Evolutionary conservation across 2,113 vertebrate genomes (phyloP).

Genomic region (Megalops atlanticus): DNA sequence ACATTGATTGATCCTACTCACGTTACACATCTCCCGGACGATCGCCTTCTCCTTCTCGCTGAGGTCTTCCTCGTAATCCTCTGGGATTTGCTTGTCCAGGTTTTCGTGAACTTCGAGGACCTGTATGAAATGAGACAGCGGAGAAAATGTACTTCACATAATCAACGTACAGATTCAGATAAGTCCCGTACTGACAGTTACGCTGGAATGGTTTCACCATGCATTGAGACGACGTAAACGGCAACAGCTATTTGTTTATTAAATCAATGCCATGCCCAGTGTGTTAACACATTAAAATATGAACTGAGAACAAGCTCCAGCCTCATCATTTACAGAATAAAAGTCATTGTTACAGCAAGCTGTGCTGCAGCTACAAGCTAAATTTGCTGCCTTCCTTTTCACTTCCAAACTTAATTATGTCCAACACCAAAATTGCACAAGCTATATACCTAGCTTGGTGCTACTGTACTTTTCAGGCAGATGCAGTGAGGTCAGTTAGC

Average conservation of each 20-base stretch:
- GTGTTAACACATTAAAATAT: not conserved
- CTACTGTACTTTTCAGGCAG: no score
- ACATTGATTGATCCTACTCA: constrained; percentile 56
- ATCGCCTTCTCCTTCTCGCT: constrained; percentile 94
- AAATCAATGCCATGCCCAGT: not conserved
- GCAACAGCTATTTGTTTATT: not conserved
- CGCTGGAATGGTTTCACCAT: not conserved
- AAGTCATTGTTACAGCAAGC: no score
- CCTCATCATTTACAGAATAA: no score
- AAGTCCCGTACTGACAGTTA: constrained; percentile 1
- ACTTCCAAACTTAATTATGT: no score
- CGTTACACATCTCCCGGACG: constrained; percentile 93
- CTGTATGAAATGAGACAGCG: constrained; percentile 54
- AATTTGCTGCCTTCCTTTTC: no score
- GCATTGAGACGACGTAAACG: not conserved
- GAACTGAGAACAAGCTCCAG: no score
- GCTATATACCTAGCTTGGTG: no score
- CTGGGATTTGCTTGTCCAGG: constrained; percentile 82
- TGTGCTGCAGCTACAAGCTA: no score
- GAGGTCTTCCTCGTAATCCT: constrained; percentile 86
- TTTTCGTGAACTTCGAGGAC: constrained; percentile 91
- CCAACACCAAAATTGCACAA: no score
- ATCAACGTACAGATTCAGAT: not conserved
- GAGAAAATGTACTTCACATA: constrained; percentile 7
- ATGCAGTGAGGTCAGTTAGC: no score